Conservation (phyloP, 2,113 vertebrate species). For the Malurus cyaneus region DNA sequence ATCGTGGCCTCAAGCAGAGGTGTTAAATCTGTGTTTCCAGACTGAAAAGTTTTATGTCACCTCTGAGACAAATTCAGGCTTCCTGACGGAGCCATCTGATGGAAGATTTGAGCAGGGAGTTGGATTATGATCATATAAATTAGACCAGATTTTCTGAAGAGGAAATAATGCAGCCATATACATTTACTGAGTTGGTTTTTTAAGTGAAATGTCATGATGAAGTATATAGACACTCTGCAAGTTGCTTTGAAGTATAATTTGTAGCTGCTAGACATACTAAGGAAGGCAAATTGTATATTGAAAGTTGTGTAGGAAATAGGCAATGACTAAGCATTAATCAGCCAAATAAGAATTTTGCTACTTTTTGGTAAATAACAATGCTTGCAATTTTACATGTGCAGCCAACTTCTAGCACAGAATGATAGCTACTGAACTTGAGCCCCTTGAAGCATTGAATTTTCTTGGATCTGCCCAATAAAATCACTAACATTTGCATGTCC, state of each 20-base stretch:
- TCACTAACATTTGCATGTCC: not conserved
- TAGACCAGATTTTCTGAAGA: conserved; percentile 3
- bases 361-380: not conserved
- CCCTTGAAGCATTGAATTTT: not conserved
- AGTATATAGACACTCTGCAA: not conserved
- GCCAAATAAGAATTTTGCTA: not conserved
- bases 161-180: not conserved
- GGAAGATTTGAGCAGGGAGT: not conserved
- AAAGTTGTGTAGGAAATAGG: not conserved
- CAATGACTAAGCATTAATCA: not conserved
- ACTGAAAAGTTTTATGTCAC: not conserved
- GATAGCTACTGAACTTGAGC: not conserved
- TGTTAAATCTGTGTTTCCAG: not conserved
- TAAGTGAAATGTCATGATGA: not conserved
- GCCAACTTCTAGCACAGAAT: not conserved
- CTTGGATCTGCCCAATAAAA: not conserved
- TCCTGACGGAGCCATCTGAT: not conserved
- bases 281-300: not conserved
- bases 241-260: not conserved
- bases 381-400: not conserved
- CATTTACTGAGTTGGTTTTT: not conserved
- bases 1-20: not conserved
- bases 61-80: not conserved
- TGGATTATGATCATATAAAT: not conserved
- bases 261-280: not conserved